Evolutionary conservation across 2,113 vertebrate genomes (phyloP).

Genomic region (Cepphus grylle): DNA sequence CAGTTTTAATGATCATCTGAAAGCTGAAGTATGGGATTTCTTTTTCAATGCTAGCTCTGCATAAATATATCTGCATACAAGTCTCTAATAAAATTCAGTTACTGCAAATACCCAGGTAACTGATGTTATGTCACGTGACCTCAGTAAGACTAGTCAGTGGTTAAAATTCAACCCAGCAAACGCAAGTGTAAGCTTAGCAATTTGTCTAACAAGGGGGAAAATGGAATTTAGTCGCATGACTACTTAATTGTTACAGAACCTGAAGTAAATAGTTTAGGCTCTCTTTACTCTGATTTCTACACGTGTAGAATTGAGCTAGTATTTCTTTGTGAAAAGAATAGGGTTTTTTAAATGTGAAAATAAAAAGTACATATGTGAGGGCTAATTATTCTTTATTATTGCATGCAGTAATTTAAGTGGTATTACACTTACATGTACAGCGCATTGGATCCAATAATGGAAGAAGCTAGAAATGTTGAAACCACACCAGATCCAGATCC

Average conservation of each 20-base stretch:
- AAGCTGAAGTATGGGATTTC: background rate
- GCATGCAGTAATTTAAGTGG: background rate
- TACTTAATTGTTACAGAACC: background rate
- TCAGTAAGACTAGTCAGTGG: background rate
- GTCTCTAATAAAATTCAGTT: background rate
- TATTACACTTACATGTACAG: conserved; percentile 83
- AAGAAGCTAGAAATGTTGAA: conserved; percentile 88
- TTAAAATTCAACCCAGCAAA: background rate
- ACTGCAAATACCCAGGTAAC: background rate
- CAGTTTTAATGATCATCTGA: background rate
- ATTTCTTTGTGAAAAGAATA: background rate
- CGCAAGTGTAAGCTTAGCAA: background rate
- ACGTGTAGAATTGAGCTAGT: background rate
- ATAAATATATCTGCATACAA: background rate
- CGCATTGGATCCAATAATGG: conserved; percentile 81
- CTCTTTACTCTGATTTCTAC: background rate
- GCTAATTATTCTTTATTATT: background rate
- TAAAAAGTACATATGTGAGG: background rate
- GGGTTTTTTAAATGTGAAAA: background rate
- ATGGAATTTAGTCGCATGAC: background rate
- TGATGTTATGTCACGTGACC: background rate
- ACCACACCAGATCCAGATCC: conserved; percentile 92
- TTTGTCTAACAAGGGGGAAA: background rate
- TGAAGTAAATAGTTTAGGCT: background rate
- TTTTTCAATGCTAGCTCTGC: background rate